Evolutionary conservation across 1,140 invertebrate species (phyloP).

Genomic region (Kradibia gibbosae): DNA sequence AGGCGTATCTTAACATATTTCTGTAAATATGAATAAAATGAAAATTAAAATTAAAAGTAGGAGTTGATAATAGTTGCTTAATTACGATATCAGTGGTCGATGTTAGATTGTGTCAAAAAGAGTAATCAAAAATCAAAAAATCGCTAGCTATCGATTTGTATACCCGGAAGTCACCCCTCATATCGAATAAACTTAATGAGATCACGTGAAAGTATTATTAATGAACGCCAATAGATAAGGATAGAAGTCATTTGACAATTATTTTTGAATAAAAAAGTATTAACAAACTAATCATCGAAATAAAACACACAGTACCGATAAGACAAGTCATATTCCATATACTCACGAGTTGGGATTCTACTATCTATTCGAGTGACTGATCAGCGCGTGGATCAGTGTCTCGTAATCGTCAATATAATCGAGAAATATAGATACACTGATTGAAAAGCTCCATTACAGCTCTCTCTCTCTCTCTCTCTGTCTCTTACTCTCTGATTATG

Average conservation of each 20-base stretch:
- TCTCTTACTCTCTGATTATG: not conserved
- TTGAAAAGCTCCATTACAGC: constrained; percentile 9
- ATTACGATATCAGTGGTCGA: no score
- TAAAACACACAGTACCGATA: not conserved
- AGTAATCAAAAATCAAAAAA: no score
- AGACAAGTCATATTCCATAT: not conserved
- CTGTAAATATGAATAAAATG: no score
- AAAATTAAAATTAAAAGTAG: no score
- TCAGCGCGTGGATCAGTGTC: constrained; percentile 14
- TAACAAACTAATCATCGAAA: constrained; percentile 1
- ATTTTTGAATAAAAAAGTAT: not conserved
- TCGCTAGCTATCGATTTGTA: no score
- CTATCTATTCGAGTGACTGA: not conserved
- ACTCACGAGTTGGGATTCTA: not conserved
- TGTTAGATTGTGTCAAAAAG: no score
- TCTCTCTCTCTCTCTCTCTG: not conserved
- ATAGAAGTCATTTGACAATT: not conserved
- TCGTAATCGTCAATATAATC: not conserved
- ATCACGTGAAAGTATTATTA: not conserved
- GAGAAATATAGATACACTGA: not conserved
- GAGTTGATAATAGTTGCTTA: no score
- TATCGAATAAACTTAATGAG: not conserved
- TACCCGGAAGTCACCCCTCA: not conserved
- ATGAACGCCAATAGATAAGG: not conserved
- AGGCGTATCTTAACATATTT: no score